Base-by-base conservation (phyloP, 2,797 vertebrate genomes). In the Eospalax fontanierii region DNA sequence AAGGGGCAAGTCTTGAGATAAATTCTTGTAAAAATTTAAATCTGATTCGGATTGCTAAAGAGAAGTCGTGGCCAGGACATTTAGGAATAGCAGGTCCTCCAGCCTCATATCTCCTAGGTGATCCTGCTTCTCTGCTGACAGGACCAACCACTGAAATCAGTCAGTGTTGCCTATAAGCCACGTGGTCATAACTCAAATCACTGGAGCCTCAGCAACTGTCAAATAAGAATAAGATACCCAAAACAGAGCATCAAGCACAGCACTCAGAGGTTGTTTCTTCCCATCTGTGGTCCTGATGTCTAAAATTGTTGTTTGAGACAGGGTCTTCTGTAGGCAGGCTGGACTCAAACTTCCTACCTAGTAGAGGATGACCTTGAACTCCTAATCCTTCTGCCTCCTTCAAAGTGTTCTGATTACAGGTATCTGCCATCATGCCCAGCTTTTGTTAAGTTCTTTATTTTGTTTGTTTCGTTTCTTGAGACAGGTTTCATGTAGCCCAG, bases 71-170 rank as follows among this genome's bases (percentile, higher is more conserved):
- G 54, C 57, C 43, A 82, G 73, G 66, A n/a, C 14, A 15, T 82
- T 38, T n/a, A 33, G 30, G 46, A 33, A 70, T 38, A 93, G 40
- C 21, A 4, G 35, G 19, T 4, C 30, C 5, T 12, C 6, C 18
- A n/a, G 19, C 19, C 33, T 40, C n/a, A 0, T 4, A 18, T 15
- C 14, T 3, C 10, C 1, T 24, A 65, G 33, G 40, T 6, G 22
- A 14, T 18, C n/a, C 26, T 43, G 19, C 66, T 14, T 73, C 1
- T 54, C 50, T 54, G 12, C 9, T 54, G 24, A 54, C 6, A 4
- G 8, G 0, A 4, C 18, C 14, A 70, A 50, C 28, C 26, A 2
- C 19, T 7, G 2, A 66, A 38, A 6, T 0, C n/a, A 0, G 3
- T 12, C 30, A 33, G n/a, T 24, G 54, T 10, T 24, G 18, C 22